Evolutionary conservation across 2,888 invertebrate species (phyloP).

Genomic region (Melanotus villosus): DNA sequence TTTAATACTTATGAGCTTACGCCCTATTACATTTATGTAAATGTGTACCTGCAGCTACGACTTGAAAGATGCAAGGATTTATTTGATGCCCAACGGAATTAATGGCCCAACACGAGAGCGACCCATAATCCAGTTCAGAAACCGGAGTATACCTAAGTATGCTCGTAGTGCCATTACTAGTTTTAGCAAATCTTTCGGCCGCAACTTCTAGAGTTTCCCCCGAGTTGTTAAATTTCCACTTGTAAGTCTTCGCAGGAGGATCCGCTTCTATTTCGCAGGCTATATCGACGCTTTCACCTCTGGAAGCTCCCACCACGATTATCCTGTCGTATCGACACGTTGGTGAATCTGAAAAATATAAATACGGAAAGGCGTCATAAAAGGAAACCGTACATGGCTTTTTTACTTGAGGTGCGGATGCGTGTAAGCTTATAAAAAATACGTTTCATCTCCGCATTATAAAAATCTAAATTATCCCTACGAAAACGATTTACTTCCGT

Average conservation of each 20-base stretch:
- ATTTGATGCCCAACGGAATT: conserved; percentile 88
- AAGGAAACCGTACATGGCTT: too few relatives aligned
- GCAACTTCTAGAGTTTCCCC: conserved; percentile 90
- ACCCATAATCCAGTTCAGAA: conserved; percentile 86
- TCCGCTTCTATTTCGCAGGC: conserved; percentile 93
- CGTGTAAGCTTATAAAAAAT: too few relatives aligned
- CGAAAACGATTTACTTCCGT: background rate
- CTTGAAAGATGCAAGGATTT: conserved; percentile 89
- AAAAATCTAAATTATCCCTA: conserved; percentile 4
- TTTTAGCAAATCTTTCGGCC: conserved; percentile 80
- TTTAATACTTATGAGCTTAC: too few relatives aligned
- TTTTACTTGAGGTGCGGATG: too few relatives aligned
- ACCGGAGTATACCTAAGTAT: conserved; percentile 76
- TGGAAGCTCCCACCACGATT: conserved; percentile 88
- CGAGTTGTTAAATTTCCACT: conserved; percentile 96
- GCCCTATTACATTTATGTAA: background rate
- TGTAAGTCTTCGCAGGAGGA: conserved; percentile 90
- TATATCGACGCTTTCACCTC: conserved; percentile 89
- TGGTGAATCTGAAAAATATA: conserved; percentile 82
- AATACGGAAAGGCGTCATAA: too few relatives aligned
- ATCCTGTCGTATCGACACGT: conserved; percentile 84
- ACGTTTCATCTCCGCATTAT: too few relatives aligned
- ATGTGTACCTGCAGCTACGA: conserved; percentile 87
- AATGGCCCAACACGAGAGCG: conserved; percentile 87
- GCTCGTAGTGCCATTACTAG: conserved; percentile 81